A percentile compares a stretch with the other conserved stretches of the same genome.
Evolutionary conservation across 1,140 invertebrate species (phyloP).

Genomic region (Ceratoteleas bidentatus): DNA sequence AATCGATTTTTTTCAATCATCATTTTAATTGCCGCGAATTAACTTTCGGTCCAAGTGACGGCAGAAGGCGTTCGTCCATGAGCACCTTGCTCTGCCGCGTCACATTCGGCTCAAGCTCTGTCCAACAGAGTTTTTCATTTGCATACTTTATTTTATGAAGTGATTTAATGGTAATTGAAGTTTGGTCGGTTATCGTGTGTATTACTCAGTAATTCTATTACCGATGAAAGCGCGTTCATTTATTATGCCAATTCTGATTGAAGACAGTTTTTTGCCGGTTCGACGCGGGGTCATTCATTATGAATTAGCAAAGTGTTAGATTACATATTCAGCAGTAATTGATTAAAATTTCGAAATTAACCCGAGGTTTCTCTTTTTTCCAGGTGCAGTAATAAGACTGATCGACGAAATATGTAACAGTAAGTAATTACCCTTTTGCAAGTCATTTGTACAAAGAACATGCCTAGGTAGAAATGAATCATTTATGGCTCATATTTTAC

Average conservation of each 20-base stretch:
- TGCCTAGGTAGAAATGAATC: too few species aligned
- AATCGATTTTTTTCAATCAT: conserved; percentile 44
- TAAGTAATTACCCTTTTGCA: conserved; percentile 32
- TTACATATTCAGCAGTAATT: too few species aligned
- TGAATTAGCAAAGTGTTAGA: too few species aligned
- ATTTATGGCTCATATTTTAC: too few species aligned
- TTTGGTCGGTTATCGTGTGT: conserved; percentile 2
- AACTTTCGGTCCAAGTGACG: conserved; percentile 32
- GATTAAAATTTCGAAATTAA: neutral
- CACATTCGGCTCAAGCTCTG: conserved; percentile 21
- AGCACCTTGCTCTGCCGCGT: conserved; percentile 26
- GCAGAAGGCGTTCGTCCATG: conserved; percentile 9
- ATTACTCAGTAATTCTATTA: conserved; percentile 12
- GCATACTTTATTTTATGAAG: conserved; percentile 52
- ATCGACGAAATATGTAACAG: conserved; percentile 13
- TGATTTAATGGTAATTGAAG: conserved; percentile 36
- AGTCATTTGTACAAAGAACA: too few species aligned
- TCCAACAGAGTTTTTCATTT: conserved; percentile 49
- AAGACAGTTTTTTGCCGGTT: neutral
- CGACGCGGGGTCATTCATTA: neutral
- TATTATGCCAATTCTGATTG: neutral
- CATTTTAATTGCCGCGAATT: conserved; percentile 34
- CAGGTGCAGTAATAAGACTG: conserved; percentile 44
- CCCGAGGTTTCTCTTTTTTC: conserved; percentile 19
- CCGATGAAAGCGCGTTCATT: conserved; percentile 9